phyloP scores from a whole-genome alignment of 2,113 vertebrate genomes.

The Entomyzon cyanotis region DNA sequence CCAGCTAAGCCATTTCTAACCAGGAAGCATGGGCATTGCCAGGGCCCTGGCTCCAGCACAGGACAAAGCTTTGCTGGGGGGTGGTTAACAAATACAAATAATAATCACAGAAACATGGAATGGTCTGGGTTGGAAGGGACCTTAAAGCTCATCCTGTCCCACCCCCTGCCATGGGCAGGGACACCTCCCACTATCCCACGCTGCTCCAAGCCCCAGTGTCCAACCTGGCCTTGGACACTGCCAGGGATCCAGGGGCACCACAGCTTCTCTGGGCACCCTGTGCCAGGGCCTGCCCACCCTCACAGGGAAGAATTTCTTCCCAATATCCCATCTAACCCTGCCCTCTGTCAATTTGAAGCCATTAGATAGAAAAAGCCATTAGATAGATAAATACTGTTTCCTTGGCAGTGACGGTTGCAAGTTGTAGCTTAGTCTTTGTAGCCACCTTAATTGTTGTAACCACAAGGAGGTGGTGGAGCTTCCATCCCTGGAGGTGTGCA shows the following conservation, averaged over 20 bases:
- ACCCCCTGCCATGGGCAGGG: not conserved
- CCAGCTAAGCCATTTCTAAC: not conserved
- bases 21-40: not conserved
- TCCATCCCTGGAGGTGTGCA: not conserved
- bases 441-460: not conserved
- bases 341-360: not conserved
- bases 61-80: not conserved
- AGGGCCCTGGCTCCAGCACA: not conserved
- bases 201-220: fast-evolving
- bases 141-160: fast-evolving
- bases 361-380: not conserved
- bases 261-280: not conserved
- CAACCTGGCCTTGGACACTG: fast-evolving
- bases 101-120: not conserved
- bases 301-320: fast-evolving
- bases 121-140: not conserved
- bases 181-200: fast-evolving
- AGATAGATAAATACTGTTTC: not conserved
- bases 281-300: not conserved
- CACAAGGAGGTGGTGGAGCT: not conserved
- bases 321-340: not conserved
- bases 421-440: not conserved
- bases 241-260: not conserved
- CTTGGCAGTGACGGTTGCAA: not conserved
- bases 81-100: not conserved